Percentiles rank a stretch among this genome's conserved stretches.
phyloP scores from a whole-genome alignment of 1,140 invertebrate species.

The Rhopalosiphum padi region DNA sequence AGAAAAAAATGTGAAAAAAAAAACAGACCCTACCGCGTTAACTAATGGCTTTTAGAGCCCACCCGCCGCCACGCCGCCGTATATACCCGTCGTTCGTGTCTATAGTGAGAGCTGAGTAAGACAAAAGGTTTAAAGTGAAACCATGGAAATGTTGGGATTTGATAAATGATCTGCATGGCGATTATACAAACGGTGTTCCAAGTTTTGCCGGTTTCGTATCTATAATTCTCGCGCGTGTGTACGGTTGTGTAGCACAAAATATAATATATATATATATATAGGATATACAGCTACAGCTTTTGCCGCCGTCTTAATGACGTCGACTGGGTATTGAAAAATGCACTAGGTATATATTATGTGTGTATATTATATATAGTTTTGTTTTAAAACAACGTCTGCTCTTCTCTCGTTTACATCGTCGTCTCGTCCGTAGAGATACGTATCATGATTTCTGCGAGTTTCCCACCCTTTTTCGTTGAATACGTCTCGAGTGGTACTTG shows the following conservation, averaged over 20 bases:
- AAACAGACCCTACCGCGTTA: neutral
- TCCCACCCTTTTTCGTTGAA: neutral
- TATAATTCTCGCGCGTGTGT: neutral
- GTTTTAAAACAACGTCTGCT: neutral
- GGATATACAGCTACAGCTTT: neutral
- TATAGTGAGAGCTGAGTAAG: slow-evolving; percentile 6
- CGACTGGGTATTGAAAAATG: neutral
- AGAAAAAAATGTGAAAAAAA: neutral
- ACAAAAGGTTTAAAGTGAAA: slow-evolving; percentile 52
- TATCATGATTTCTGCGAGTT: neutral
- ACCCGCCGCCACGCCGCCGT: too few species aligned
- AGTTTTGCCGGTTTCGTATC: slow-evolving; percentile 12
- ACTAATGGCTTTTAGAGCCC: slow-evolving; percentile 46
- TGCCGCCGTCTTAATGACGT: neutral
- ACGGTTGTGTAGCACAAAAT: neutral
- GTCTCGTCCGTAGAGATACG: neutral
- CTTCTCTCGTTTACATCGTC: neutral
- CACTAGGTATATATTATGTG: neutral
- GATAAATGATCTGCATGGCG: slow-evolving; percentile 47
- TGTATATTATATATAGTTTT: neutral
- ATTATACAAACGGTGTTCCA: neutral
- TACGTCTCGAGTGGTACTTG: slow-evolving; percentile 15
- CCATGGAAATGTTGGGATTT: slow-evolving; percentile 46
- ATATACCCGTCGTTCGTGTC: neutral
- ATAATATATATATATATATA: neutral